These are phyloP conservation scores for Sceliomorpha sp. DNA, from an alignment of 2,888 invertebrate genomes.

Conservation along the genomic window DNA sequence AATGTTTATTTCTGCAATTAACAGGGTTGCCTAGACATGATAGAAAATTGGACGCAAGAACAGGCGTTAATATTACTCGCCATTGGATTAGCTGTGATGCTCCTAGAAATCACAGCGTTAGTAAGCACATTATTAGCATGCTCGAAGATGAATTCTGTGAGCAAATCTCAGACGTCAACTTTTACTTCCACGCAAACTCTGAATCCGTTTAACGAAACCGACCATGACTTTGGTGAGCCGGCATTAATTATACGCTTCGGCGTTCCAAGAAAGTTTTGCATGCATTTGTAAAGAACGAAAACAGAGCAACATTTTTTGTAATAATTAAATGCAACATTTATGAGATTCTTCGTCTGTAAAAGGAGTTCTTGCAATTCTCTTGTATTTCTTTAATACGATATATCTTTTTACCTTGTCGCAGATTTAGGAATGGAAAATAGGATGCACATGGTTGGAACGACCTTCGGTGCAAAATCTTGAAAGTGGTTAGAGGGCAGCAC, in stretches of 20 bases:
- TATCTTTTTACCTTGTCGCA: slow-evolving; percentile 24
- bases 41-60: slow-evolving; percentile 89
- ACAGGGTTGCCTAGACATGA: slow-evolving; percentile 86
- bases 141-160: slow-evolving; percentile 83
- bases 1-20: slow-evolving; percentile 57
- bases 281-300: too few relatives aligned
- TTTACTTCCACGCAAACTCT: slow-evolving; percentile 76
- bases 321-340: too few relatives aligned
- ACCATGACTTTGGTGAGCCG: slow-evolving; percentile 72
- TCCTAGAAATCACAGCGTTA: slow-evolving; percentile 88
- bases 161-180: slow-evolving; percentile 78
- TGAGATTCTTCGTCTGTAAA: too few relatives aligned
- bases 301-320: too few relatives aligned
- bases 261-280: too few relatives aligned
- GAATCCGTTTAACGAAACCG: slow-evolving; percentile 72
- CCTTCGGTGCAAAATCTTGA: slow-evolving; percentile 77
- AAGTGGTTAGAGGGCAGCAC: slow-evolving; percentile 78
- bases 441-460: slow-evolving; percentile 72
- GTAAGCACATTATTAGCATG: slow-evolving; percentile 87
- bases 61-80: slow-evolving; percentile 87
- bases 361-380: too few relatives aligned
- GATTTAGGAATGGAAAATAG: slow-evolving; percentile 73
- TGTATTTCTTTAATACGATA: background rate
- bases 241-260: background rate
- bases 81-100: slow-evolving; percentile 84